phyloP scores from a whole-genome alignment of 1,140 invertebrate species.

The Penaeus indicus region DNA sequence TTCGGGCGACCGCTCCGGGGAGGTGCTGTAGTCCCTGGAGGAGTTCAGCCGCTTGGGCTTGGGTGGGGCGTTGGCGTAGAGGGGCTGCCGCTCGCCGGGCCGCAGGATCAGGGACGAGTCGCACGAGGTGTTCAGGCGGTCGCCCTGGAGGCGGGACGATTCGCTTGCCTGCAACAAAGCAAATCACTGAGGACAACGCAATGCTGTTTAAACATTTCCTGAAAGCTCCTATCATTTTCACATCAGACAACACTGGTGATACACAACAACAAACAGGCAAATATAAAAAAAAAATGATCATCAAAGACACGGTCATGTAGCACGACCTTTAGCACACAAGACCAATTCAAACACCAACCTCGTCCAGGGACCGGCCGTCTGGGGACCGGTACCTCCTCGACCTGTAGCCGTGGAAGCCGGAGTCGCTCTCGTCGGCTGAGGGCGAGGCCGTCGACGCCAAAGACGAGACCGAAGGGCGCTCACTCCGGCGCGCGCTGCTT shows the following conservation, averaged over 20 bases:
- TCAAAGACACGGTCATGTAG: too few relatives aligned
- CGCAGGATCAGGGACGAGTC: slow-evolving; percentile 52
- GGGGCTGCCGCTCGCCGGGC: slow-evolving; percentile 74
- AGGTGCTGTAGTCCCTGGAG: slow-evolving; percentile 77
- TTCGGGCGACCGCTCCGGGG: slow-evolving; percentile 75
- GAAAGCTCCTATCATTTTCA: background rate
- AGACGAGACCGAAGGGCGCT: slow-evolving; percentile 71
- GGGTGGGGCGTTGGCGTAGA: slow-evolving; percentile 90
- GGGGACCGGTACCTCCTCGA: slow-evolving; percentile 53
- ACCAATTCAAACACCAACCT: slow-evolving; percentile 27
- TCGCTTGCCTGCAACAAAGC: slow-evolving; percentile 57
- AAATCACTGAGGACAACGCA: background rate
- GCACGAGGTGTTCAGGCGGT: slow-evolving; percentile 57
- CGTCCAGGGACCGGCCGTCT: slow-evolving; percentile 53
- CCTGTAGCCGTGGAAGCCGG: slow-evolving; percentile 72
- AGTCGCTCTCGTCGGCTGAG: slow-evolving; percentile 73
- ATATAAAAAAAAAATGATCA: too few relatives aligned
- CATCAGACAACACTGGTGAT: background rate
- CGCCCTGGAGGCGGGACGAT: slow-evolving; percentile 47
- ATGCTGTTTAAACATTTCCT: background rate
- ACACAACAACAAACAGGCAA: too few relatives aligned
- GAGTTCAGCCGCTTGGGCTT: slow-evolving; percentile 81
- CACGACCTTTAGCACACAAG: background rate
- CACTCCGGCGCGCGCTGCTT: slow-evolving; percentile 68
- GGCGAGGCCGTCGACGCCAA: slow-evolving; percentile 71